Evolutionary conservation across 2,113 vertebrate genomes (phyloP).

Genomic region (Thunnus maccoyii): DNA sequence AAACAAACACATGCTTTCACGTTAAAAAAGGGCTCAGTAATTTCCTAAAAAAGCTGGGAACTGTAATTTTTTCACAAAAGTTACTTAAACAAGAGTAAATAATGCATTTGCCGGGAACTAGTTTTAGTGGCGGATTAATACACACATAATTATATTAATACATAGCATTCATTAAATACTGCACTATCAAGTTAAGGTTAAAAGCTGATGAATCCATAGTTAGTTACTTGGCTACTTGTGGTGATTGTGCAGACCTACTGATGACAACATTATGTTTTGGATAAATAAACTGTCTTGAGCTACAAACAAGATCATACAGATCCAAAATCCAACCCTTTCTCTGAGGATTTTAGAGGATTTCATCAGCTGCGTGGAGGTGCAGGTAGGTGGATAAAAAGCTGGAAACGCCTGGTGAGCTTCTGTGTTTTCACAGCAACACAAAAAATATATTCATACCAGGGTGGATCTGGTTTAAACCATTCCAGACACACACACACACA

Average conservation of each 20-base stretch:
- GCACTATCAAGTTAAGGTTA: too few relatives aligned
- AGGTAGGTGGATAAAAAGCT: constrained; percentile 24
- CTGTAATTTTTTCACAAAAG: too few relatives aligned
- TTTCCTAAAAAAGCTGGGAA: too few relatives aligned
- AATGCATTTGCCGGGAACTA: too few relatives aligned
- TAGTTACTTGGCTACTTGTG: background rate
- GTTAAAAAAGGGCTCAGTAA: too few relatives aligned
- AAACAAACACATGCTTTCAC: background rate
- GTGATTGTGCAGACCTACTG: background rate
- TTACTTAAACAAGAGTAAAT: too few relatives aligned
- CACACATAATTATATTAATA: too few relatives aligned
- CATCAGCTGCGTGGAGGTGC: constrained; percentile 43
- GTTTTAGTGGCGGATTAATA: too few relatives aligned
- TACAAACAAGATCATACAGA: constrained; percentile 1
- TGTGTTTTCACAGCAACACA: constrained; percentile 1
- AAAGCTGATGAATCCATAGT: background rate
- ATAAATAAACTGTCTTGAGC: background rate
- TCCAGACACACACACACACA: constrained; percentile 43
- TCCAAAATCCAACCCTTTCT: background rate
- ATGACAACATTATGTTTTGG: background rate
- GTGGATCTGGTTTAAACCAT: constrained; percentile 42
- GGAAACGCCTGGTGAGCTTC: background rate
- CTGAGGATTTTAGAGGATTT: constrained; percentile 42
- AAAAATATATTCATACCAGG: constrained; percentile 26
- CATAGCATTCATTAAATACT: too few relatives aligned